Evolutionary conservation across 2,888 invertebrate genomes (phyloP), one percentile per base, ranked within the genome.

Genomic region (Lasioglossum villosulum): DNA sequence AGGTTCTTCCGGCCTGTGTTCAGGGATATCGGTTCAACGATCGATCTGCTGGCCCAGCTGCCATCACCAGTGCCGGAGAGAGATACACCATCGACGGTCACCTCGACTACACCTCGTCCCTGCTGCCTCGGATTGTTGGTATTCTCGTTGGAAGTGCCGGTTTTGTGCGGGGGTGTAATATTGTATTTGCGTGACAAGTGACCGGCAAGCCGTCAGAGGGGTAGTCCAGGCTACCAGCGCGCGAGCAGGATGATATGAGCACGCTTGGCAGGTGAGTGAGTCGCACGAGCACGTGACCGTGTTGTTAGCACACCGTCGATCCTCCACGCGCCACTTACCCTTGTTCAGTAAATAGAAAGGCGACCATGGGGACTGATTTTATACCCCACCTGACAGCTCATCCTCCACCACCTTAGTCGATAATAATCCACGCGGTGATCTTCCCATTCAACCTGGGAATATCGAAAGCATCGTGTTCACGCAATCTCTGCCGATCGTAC

Each of bases 241-340:
- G 89, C 92, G 91, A 90, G 91, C 93, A 94, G 92, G 91, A 95
- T 95, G 94, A 94, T 93, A 95, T 95, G 95, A 95, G 94, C 94
- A 93, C 94, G 92, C 92, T 94, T 92, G 93, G 93, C 93, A 95
- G 95, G 95, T 95, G 94, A 95, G 95, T 94, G 88, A 83, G 70
- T 75, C 75, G 80, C 78, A 75, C 80, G 84, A 85, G 71, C 89
- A 90, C 89, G 89, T 90, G 89, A 86, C 86, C 78, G 68, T 70
- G 78, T 78, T 75, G n/a, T 10, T 39, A 42, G 42, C 71, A n/a
- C 63, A 71, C 72, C 63, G 68, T 52, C 70, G 74, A 16, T 63
- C 63, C 63, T 63, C n/a, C 30, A 27, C 59, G 27, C 27, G 8
- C 12, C 42, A 14, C 12, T 45, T 30, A 23, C 63, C 75, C 56